Base-by-base conservation (phyloP, 2,797 vertebrate genomes). In the Sebastolobus alascanus region DNA sequence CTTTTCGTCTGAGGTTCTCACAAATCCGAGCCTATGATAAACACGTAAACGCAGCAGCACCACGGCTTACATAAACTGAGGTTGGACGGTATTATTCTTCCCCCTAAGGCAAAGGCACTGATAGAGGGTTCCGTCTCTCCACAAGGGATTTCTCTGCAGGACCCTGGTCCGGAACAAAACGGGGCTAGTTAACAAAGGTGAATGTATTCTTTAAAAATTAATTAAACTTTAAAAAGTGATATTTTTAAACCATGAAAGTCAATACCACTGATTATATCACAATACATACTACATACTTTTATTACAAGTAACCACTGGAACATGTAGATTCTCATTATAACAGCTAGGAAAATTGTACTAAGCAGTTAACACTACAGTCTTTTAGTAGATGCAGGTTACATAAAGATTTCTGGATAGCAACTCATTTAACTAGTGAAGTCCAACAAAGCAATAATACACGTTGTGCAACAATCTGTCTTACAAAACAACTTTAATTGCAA, bases 401-500 rank as follows among this genome's bases (percentile, higher is more conserved):
- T 25, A 65, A 43, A 43, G 10, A 18, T 31, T 18, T 61, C 6
- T 25, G 4, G 4, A 29, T 37, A n/a, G 7, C 11, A n/a, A 25
- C 2, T 25, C 6, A 7, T 10, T 33, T n/a, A 18, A 77, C 11
- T 5, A 20, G 5, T 56, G 13, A 35, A 60, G 4, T 64, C 55
- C 20, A 73, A 68, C 29, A 70, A 74, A 70, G 27, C 16, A 85
- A 69, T 56, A 75, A 78, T 12, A 77, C 22, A 79, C 63, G 1
- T 4, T 20, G 29, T 46, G 22, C 59, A 77, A 60, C 3, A 4
- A n/a, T 82, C n/a, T 55, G 50, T 84, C 55, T 93, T 90, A 91
- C 76, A 92, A 93, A 94, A 93, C 87, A 87, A 77, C 82, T 94
- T 95, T 94, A 93, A 92, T 95, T 94, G 90, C 90, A 94, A 86